phyloP scores from a whole-genome alignment of 2,888 invertebrate species.

The Chymomyza fuscimana region DNA sequence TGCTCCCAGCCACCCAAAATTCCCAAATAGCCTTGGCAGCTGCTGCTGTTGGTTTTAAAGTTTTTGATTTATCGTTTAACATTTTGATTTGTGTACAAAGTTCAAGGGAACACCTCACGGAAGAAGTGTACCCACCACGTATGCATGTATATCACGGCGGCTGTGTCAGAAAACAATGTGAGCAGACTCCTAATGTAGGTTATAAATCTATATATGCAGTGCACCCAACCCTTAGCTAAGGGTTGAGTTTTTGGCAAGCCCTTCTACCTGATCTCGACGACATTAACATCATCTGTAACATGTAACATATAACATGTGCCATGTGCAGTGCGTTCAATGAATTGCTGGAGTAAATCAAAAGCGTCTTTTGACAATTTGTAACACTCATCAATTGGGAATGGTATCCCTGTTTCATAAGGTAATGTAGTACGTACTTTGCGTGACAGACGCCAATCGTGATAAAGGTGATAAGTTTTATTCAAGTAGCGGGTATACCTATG shows the following conservation, averaged over 20 bases:
- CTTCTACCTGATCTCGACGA: not conserved
- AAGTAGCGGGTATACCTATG: slow-evolving; percentile 49
- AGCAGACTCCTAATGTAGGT: not conserved
- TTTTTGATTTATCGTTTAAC: slow-evolving; percentile 49
- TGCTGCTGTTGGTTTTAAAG: slow-evolving; percentile 8
- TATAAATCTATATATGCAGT: not conserved
- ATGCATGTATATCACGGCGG: not conserved
- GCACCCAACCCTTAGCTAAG: not conserved
- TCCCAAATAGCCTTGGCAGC: not conserved
- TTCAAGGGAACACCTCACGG: slow-evolving; percentile 10
- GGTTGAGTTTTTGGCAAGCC: not conserved
- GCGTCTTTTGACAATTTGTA: slow-evolving; percentile 71
- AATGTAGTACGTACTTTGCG: not conserved
- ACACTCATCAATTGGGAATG: slow-evolving; percentile 63
- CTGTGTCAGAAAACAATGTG: not conserved
- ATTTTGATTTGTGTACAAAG: slow-evolving; percentile 9
- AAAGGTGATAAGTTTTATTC: slow-evolving; percentile 53
- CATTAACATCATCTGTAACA: not conserved
- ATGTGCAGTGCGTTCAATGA: slow-evolving; percentile 32
- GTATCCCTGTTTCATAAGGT: slow-evolving; percentile 32
- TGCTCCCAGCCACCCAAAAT: not conserved
- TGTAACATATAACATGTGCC: too few species aligned
- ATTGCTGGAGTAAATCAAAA: slow-evolving; percentile 43
- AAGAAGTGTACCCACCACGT: too few species aligned
- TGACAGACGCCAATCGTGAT: not conserved